Conservation (phyloP, 2,888 invertebrate genomes). For the Baccha elongata region DNA sequence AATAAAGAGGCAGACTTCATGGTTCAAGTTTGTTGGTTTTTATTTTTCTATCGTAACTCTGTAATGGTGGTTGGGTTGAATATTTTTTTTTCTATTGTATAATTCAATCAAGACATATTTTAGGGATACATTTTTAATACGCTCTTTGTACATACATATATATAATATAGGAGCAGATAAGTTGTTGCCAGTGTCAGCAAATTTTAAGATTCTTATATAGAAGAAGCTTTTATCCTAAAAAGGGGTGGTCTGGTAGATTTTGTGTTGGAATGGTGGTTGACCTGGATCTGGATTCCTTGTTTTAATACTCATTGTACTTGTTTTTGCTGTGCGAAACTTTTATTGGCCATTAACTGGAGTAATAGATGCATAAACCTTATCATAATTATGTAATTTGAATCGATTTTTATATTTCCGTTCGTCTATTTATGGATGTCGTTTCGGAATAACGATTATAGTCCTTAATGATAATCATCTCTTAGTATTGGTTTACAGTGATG, state of each 20-base stretch:
- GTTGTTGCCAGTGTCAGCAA: slow-evolving; percentile 66
- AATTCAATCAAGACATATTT: slow-evolving; percentile 65
- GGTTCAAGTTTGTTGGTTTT: slow-evolving; percentile 12
- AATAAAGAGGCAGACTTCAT: slow-evolving; percentile 27
- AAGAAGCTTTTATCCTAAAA: not conserved
- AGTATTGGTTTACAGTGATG: not conserved
- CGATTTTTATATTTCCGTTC: slow-evolving; percentile 51
- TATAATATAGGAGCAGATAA: slow-evolving; percentile 55
- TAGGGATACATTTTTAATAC: slow-evolving; percentile 53
- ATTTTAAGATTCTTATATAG: slow-evolving; percentile 24
- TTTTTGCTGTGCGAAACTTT: slow-evolving; percentile 35
- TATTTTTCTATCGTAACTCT: not conserved
- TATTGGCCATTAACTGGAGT: slow-evolving; percentile 52
- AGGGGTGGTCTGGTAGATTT: too few species aligned
- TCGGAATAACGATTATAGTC: slow-evolving; percentile 31
- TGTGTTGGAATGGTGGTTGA: not conserved
- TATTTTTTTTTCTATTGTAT: slow-evolving; percentile 26
- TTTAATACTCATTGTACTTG: slow-evolving; percentile 20
- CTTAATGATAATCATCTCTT: slow-evolving; percentile 37
- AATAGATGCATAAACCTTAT: slow-evolving; percentile 66
- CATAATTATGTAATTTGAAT: slow-evolving; percentile 54
- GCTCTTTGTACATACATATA: slow-evolving; percentile 46
- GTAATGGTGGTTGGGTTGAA: slow-evolving; percentile 4
- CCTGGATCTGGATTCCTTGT: not conserved
- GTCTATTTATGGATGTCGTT: slow-evolving; percentile 44